Evolutionary conservation across 2,113 vertebrate species (phyloP).

Genomic region (Atrichornis clamosus): DNA sequence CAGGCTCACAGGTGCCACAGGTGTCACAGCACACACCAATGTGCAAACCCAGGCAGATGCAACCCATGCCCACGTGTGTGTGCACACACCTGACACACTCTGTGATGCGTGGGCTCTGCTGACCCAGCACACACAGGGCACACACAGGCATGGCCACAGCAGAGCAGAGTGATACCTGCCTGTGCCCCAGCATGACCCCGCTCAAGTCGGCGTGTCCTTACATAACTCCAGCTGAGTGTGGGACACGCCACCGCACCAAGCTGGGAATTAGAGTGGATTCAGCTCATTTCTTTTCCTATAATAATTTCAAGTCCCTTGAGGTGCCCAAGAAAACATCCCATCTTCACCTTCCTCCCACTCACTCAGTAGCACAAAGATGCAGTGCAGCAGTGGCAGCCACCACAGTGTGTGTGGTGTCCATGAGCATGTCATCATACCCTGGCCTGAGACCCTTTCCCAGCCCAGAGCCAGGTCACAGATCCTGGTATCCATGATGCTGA

Average conservation of each 20-base stretch:
- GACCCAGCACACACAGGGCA: rapidly evolving
- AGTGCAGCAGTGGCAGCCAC: background rate
- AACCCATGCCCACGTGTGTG: rapidly evolving
- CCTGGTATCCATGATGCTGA: background rate
- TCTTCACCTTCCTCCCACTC: background rate
- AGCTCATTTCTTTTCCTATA: conserved; percentile 25
- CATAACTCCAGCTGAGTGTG: background rate
- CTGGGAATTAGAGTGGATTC: background rate
- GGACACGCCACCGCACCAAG: background rate
- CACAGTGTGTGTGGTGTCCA: background rate
- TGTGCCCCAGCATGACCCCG: rapidly evolving
- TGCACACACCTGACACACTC: rapidly evolving
- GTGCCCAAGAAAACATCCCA: conserved; percentile 20
- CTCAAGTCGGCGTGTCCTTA: background rate
- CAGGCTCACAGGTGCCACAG: background rate
- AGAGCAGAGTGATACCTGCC: background rate
- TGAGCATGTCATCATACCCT: rapidly evolving
- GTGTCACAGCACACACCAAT: rapidly evolving
- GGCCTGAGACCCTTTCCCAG: background rate
- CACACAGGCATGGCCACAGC: rapidly evolving
- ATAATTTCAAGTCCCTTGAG: background rate
- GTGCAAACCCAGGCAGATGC: rapidly evolving
- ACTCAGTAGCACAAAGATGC: background rate
- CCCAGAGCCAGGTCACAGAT: background rate
- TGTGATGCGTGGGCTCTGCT: rapidly evolving